A percentile compares a stretch with the other conserved stretches of the same genome.
Evolutionary conservation across 2,888 invertebrate species (phyloP).

Genomic region (Clanis bilineata): DNA sequence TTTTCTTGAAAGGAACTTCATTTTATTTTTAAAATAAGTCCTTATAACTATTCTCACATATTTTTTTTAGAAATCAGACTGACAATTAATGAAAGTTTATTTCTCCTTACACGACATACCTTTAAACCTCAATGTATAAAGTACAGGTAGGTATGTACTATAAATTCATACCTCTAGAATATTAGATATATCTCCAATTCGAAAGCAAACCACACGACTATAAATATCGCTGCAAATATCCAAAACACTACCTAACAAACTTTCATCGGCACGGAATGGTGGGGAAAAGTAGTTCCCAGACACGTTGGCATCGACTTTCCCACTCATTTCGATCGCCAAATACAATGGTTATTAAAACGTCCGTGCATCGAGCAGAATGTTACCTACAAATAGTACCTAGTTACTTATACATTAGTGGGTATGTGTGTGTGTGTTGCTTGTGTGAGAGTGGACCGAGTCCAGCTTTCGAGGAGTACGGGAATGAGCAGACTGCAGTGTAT

Average conservation of each 20-base stretch:
- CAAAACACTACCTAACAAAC: conserved; percentile 11
- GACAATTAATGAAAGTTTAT: too few species aligned
- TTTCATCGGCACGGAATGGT: conserved; percentile 12
- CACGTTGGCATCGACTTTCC: conserved; percentile 36
- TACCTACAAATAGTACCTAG: conserved; percentile 44
- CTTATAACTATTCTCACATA: too few species aligned
- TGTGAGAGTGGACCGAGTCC: conserved; percentile 74
- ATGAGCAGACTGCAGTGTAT: conserved; percentile 56
- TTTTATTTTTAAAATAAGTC: too few species aligned
- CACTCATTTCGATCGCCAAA: conserved; percentile 81
- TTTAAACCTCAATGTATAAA: too few species aligned
- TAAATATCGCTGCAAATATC: background rate
- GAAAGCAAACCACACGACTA: too few species aligned
- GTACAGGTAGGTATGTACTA: too few species aligned
- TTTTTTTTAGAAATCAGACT: too few species aligned
- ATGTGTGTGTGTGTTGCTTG: conserved; percentile 33
- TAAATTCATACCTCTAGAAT: too few species aligned
- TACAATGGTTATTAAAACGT: conserved; percentile 82
- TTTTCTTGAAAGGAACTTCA: too few species aligned
- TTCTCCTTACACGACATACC: too few species aligned
- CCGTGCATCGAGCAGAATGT: conserved; percentile 58
- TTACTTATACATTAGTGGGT: conserved; percentile 27
- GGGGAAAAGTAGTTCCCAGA: conserved; percentile 43
- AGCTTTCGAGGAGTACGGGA: conserved; percentile 70
- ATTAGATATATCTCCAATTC: too few species aligned